Base-by-base conservation (phyloP, 1,140 invertebrate species). In the Drosophila varians region DNA sequence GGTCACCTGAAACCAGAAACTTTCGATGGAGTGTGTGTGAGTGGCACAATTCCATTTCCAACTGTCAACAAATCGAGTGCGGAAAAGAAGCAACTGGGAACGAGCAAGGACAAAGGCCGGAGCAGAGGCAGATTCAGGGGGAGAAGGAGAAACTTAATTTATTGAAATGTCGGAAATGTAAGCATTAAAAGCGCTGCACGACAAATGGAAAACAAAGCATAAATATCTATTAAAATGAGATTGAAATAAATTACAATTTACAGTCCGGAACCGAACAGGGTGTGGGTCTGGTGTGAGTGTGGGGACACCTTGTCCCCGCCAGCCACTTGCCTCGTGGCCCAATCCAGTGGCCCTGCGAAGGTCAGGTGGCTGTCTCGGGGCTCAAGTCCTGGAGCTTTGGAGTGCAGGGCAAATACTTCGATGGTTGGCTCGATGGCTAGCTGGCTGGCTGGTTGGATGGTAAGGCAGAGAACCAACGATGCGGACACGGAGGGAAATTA, bases 221-320 rank as follows among this genome's bases (percentile, higher is more conserved):
- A 86, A 86, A 84, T 84, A 84, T 84, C 79, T 79, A 84, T 84
- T 84, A 79, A 84, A 79, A 64, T 71, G 12, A 61, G 57, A 86
- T 79, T 75, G 72, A 84, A 86, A 86, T 84, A 84, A 84, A 86
- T 79, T 79, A 79, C 69, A 76, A 60, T 72, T 75, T 55, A 53
- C 56, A 62, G 9, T 19, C n/a, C 12, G 12, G 38, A 26, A 51
- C 46, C 19, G 40, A 7, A 12, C 12, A 14, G 34, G 4, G 12
- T 5, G 6, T 6, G 6, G 26, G 19, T 25, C 18, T 31, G 18
- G 14, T 31, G 36, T 36, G 11, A 4, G n/a, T 1, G n/a, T n/a
- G n/a, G n/a, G n/a, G n/a, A n/a, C n/a, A n/a, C n/a, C n/a, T n/a
- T n/a, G n/a, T n/a, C n/a, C n/a, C n/a, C n/a, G n/a, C n/a, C n/a